Percentiles rank a stretch among this genome's conserved stretches.
These are phyloP conservation scores for Sclerodermus sp. DNA, from an alignment of 2,888 invertebrate species.

Conservation along the genomic window DNA sequence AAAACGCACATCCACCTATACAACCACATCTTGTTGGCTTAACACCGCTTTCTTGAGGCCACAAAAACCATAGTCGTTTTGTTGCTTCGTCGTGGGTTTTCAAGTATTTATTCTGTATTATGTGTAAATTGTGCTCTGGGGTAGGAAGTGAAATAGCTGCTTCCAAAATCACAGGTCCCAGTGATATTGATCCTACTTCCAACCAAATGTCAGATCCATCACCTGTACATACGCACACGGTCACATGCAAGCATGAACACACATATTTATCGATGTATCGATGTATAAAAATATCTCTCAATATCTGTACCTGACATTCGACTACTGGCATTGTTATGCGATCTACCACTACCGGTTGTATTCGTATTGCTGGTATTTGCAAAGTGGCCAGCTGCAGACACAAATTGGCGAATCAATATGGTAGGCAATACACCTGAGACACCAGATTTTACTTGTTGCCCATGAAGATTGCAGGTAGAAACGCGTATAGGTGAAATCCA, in stretches of 20 bases:
- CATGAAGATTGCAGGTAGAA: constrained; percentile 93
- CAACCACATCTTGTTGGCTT: constrained; percentile 86
- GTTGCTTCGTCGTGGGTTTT: constrained; percentile 81
- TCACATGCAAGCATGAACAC: no score
- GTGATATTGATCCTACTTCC: constrained; percentile 86
- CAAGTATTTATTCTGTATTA: constrained; percentile 79
- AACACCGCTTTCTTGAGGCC: constrained; percentile 71
- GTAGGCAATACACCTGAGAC: constrained; percentile 83
- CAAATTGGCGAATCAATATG: constrained; percentile 69
- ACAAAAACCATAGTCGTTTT: constrained; percentile 91
- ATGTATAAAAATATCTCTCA: background rate
- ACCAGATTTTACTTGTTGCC: constrained; percentile 86
- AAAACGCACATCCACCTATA: constrained; percentile 92
- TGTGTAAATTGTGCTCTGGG: constrained; percentile 75
- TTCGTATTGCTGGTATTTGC: constrained; percentile 66
- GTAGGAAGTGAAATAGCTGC: constrained; percentile 81
- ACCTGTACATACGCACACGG: no score
- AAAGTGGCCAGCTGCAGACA: constrained; percentile 62
- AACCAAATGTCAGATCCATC: constrained; percentile 78
- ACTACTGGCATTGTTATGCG: constrained; percentile 63
- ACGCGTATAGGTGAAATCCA: constrained; percentile 88
- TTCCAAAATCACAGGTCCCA: constrained; percentile 89
- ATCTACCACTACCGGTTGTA: constrained; percentile 65
- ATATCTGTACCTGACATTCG: constrained; percentile 43
- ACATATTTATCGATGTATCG: background rate